Percentiles rank a stretch among this genome's conserved stretches.
Conservation (phyloP, 2,113 vertebrate species). For the Chaenogobius annularis region DNA sequence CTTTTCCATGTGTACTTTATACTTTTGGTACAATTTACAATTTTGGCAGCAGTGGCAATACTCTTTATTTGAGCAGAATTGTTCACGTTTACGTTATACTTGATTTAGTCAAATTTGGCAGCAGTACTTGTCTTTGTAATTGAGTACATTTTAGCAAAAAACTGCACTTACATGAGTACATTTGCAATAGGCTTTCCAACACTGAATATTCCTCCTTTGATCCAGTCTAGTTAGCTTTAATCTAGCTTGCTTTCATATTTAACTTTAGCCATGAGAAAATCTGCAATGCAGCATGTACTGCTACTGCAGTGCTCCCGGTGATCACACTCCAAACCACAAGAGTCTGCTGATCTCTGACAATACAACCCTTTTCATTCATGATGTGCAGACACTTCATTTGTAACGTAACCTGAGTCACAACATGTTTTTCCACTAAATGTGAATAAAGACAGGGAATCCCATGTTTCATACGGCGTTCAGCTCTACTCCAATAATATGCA, state of each 20-base stretch:
- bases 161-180: too few relatives aligned
- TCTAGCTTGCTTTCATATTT: not conserved
- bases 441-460: not conserved
- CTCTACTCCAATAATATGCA: conserved; percentile 2
- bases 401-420: not conserved
- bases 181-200: too few relatives aligned
- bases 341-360: not conserved
- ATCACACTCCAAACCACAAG: not conserved
- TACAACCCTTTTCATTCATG: not conserved
- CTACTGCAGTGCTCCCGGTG: not conserved
- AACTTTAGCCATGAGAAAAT: not conserved
- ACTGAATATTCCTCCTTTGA: too few relatives aligned
- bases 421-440: not conserved
- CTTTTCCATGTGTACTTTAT: too few relatives aligned
- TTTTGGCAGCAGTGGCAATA: too few relatives aligned
- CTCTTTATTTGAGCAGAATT: too few relatives aligned
- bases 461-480: not conserved
- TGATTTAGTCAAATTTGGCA: too few relatives aligned
- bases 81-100: too few relatives aligned
- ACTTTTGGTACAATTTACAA: too few relatives aligned
- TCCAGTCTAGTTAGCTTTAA: too few relatives aligned
- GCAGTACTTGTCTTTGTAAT: too few relatives aligned
- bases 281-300: not conserved
- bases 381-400: not conserved
- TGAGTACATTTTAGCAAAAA: too few relatives aligned